Evolutionary conservation across 1,140 invertebrate species (phyloP), one percentile per base, ranked within the genome.

Genomic region (Pseudomyrmex sp.): DNA sequence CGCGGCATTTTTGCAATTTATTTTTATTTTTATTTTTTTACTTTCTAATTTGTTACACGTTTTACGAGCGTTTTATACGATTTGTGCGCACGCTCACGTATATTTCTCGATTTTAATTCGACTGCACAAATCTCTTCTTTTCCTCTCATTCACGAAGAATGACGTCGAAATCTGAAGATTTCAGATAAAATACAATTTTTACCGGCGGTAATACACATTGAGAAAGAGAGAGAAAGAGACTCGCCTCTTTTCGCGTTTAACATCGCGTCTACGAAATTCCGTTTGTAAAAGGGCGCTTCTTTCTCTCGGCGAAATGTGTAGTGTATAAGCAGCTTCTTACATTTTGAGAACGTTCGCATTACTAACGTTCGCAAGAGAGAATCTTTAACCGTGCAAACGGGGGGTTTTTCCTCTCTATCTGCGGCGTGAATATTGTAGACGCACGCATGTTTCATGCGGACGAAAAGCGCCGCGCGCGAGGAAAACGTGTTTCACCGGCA

Each of bases 351-450:
- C 23, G 15, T 18, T 63, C 73, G 12, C 26, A 50, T 23, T 52
- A 63, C 3, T 35, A 44, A 35, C 35, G 0, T n/a, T 26, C 18
- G 2, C 73, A 65, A 8, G 15, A 5, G 35, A 12, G 54, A 70
- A 50, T 26, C 13, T 80, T 72, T 18, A 50, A 35, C 66, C 52
- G 74, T 65, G 59, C 59, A 48, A 69, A 59, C 35, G 13, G 65
- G 59, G n/a, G 0, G 35, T 35, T 35, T 35, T 35, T 35, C 35
- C 35, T 35, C 48, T 69, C 20, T 58, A 69, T 8, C 15, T 59
- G n/a, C 56, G 66, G 5, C 54, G 66, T 56, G 66, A 18, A 69
- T 46, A 35, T 35, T 35, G 35, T 7, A 35, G 5, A 35, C 35
- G 52, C 52, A 54, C 48, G 56, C 58, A 46, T 18, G 15, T 58